phyloP scores from a whole-genome alignment of 2,888 invertebrate genomes.

The Augochlorella aurata region DNA sequence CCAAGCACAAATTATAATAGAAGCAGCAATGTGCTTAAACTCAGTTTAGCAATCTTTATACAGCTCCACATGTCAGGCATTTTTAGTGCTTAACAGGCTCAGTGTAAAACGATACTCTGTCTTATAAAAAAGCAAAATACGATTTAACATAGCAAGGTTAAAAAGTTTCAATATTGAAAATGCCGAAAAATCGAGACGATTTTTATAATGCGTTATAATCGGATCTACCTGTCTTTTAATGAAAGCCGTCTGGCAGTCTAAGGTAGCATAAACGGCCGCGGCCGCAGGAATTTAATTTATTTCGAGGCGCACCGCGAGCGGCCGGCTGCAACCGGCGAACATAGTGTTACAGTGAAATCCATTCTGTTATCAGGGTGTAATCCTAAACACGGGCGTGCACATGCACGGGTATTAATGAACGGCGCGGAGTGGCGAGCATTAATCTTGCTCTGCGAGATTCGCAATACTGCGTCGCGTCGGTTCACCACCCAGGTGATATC shows the following conservation, averaged over 20 bases:
- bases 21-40: too few relatives aligned
- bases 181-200: background rate
- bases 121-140: too few relatives aligned
- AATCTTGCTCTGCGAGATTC: constrained; percentile 61
- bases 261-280: constrained; percentile 39
- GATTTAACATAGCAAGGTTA: too few relatives aligned
- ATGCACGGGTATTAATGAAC: constrained; percentile 61
- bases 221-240: background rate
- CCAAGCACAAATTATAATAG: too few relatives aligned
- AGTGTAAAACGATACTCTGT: too few relatives aligned
- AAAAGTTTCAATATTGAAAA: background rate
- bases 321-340: constrained; percentile 32
- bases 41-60: too few relatives aligned
- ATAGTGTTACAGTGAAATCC: constrained; percentile 57
- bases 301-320: constrained; percentile 17
- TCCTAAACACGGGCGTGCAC: constrained; percentile 54
- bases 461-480: constrained; percentile 47
- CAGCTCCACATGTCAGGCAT: too few relatives aligned
- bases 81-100: too few relatives aligned
- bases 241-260: background rate
- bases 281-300: constrained; percentile 56
- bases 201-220: background rate
- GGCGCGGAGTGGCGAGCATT: constrained; percentile 53
- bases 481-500: constrained; percentile 59
- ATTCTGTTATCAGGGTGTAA: constrained; percentile 66